Base-by-base conservation (phyloP, 2,888 invertebrate species). In the Netelia virgata region DNA sequence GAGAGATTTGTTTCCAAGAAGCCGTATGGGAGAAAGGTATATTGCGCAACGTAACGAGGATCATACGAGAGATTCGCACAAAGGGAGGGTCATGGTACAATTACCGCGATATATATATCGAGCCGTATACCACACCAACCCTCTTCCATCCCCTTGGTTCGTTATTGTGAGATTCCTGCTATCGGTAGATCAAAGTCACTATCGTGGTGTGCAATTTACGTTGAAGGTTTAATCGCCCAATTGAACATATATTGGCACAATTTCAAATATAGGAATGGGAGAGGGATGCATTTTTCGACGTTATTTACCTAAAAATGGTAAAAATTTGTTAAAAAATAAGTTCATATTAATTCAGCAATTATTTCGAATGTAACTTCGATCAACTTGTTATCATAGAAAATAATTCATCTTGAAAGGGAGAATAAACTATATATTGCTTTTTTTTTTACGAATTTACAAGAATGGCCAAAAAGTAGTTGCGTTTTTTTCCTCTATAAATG, bases 61-160 rank as follows among this genome's bases (percentile, higher is more conserved):
- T 23, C 55, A 16, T 59, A 28, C 36, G 41, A 72, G 9, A 43
- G 66, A 2, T 36, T n/a, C 16, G 66, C 43, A 41, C 68, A 68
- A 55, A 76, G 23, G 47, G 57, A 68, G 74, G 59, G 16, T 28
- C 18, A 16, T 59, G 68, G 68, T 68, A 59, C 57, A 68, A 76
- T 76, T 68, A 76, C 28, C 43, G 57, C 28, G 68, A 68, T 66
- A 57, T 68, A 57, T 68, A 69, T 59, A 59, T 57, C 63, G 63
- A 64, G n/a, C 36, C 16, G 10, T 70, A 70, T 57, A 11, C 36
- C 18, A 3, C 28, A n/a, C 11, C 41, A 66, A 55, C 53, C 55
- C 14, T 55, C 20, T 14, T 3, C 16, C 18, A n/a, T 1, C 43
- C 57, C n/a, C n/a, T 41, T 68, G 14, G 8, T 23, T n/a, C 23